These are phyloP conservation scores for Alauda arvensis DNA, from an alignment of 2,797 vertebrate genomes.

Conservation along the genomic window DNA sequence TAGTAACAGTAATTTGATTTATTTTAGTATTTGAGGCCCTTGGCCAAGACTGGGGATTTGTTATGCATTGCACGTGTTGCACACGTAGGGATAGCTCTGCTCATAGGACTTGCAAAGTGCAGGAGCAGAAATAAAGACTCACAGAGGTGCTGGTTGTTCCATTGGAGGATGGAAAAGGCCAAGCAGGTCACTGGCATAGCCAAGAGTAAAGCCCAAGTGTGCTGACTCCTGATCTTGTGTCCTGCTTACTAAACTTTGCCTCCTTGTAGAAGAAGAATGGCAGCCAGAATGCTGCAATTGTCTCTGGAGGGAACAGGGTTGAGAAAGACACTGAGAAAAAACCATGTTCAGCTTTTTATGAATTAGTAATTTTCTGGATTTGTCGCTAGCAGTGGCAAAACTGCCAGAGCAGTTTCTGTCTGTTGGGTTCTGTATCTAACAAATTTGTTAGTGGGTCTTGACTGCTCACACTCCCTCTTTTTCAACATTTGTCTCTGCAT, in stretches of 20 bases:
- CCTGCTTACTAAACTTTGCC: neutral
- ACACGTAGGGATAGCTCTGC: neutral
- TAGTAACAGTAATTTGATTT: neutral
- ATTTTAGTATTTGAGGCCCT: neutral
- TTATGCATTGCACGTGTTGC: neutral
- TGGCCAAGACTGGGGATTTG: neutral
- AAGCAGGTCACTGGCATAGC: neutral
- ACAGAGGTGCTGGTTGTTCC: neutral
- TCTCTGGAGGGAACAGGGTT: neutral
- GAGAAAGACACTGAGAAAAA: neutral
- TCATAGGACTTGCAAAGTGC: neutral
- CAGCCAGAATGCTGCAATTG: conserved; percentile 6
- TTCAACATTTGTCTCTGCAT: neutral
- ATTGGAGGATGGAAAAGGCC: neutral
- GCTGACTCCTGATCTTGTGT: neutral
- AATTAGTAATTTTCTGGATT: neutral
- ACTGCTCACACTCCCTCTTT: neutral
- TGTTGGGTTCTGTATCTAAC: neutral
- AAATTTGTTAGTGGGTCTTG: neutral
- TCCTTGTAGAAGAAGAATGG: neutral
- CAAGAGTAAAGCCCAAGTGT: neutral
- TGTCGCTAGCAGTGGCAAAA: neutral
- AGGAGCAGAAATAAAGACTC: neutral
- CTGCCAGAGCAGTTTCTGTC: neutral
- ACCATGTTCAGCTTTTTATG: neutral